Conservation (phyloP, 2,888 invertebrate genomes). For the Dolichopus griseipennis region DNA sequence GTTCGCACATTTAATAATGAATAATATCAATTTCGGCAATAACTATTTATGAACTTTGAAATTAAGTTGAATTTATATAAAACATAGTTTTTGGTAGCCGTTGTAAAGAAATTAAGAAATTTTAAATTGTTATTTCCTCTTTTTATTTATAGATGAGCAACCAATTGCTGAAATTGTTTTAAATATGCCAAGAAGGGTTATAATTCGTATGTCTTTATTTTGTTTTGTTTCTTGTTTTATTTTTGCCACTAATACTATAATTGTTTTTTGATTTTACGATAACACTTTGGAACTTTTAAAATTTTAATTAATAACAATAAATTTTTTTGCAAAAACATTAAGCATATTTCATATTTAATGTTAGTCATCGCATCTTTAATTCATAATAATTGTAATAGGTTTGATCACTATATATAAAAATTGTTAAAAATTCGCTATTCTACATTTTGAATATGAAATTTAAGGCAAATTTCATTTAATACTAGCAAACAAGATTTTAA, state of each 20-base stretch:
- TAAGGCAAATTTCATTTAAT: too few relatives aligned
- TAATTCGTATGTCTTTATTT: slow-evolving; percentile 24
- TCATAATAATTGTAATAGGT: too few relatives aligned
- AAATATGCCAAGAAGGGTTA: slow-evolving; percentile 23
- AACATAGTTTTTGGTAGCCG: neutral
- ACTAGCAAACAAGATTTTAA: too few relatives aligned
- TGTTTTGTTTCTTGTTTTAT: slow-evolving; percentile 14
- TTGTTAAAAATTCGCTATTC: too few relatives aligned
- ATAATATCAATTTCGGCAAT: too few relatives aligned
- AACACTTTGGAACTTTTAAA: slow-evolving; percentile 5
- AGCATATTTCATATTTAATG: neutral
- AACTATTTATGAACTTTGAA: too few relatives aligned
- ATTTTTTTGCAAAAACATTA: neutral
- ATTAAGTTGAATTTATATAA: neutral
- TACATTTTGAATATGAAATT: too few relatives aligned
- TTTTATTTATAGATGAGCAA: slow-evolving; percentile 23
- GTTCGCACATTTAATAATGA: too few relatives aligned
- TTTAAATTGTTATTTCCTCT: slow-evolving; percentile 13
- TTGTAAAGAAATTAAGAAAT: neutral
- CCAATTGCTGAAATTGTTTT: slow-evolving; percentile 24
- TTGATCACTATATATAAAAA: too few relatives aligned
- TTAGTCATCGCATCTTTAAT: too few relatives aligned
- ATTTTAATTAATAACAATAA: slow-evolving; percentile 5
- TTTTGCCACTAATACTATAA: slow-evolving; percentile 4
- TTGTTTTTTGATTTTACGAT: slow-evolving; percentile 14